These are phyloP conservation scores for Sebastes schlegelii DNA, from an alignment of 2,113 vertebrate genomes.

Conservation along the genomic window DNA sequence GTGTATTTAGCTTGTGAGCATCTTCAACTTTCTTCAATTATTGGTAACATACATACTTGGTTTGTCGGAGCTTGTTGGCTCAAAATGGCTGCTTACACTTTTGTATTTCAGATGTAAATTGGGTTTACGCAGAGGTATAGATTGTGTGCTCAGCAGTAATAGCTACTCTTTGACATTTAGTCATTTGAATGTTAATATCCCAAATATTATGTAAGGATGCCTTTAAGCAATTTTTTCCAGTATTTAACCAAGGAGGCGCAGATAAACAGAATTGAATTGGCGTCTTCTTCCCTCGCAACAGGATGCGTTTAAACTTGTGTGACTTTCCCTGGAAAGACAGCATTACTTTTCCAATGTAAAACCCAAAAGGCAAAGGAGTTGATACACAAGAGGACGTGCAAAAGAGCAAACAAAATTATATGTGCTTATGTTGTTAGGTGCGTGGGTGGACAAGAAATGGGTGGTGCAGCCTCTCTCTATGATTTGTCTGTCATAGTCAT, in stretches of 20 bases:
- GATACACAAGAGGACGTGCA: slow-evolving; percentile 11
- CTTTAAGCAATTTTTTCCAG: not conserved
- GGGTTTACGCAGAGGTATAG: not conserved
- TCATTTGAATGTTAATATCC: not conserved
- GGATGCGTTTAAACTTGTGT: slow-evolving; percentile 24
- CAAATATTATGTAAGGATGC: not conserved
- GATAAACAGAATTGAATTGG: not conserved
- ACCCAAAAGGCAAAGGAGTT: slow-evolving; percentile 26
- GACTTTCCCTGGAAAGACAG: slow-evolving; percentile 25
- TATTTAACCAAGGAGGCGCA: not conserved
- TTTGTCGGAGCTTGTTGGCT: not conserved
- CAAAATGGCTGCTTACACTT: not conserved
- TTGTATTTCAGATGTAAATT: not conserved
- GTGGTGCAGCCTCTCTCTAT: slow-evolving; percentile 51
- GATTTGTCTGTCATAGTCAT: slow-evolving; percentile 63
- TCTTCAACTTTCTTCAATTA: not conserved
- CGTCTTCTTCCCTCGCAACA: not conserved
- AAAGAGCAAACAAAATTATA: not conserved
- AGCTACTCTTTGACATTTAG: not conserved
- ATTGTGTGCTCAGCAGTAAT: not conserved
- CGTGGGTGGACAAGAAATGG: slow-evolving; percentile 68
- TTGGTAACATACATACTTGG: not conserved
- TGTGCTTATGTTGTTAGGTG: slow-evolving; percentile 34
- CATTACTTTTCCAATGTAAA: slow-evolving; percentile 35
- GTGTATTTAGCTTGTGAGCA: not conserved